A percentile compares a stretch with the other conserved stretches of the same genome.
Conservation (phyloP, 2,113 vertebrate species). For the Chiloscyllium plagiosum region DNA sequence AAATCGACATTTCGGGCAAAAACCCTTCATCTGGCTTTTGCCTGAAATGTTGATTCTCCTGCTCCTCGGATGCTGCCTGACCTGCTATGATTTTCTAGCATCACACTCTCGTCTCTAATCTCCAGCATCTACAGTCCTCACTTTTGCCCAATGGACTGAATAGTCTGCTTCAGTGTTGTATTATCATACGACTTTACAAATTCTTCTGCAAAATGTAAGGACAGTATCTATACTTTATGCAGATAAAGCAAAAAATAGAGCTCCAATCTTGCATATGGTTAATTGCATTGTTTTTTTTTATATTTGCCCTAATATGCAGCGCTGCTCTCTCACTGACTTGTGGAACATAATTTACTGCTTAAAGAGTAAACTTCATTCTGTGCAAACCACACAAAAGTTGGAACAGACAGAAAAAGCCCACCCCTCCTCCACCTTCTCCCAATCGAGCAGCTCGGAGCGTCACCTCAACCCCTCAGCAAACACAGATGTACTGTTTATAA, state of each 20-base stretch:
- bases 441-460: not conserved
- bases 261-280: not conserved
- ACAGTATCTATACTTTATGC: not conserved
- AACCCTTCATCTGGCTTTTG: too few species aligned
- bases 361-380: not conserved
- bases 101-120: too few species aligned
- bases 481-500: slow-evolving; percentile 26
- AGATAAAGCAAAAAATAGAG: not conserved
- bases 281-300: not conserved
- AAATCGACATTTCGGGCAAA: too few species aligned
- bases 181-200: not conserved
- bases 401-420: not conserved
- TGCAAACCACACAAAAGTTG: not conserved
- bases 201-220: not conserved
- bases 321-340: not conserved
- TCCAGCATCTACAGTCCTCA: too few species aligned
- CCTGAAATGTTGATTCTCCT: too few species aligned
- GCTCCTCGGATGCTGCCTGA: too few species aligned
- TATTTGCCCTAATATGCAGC: not conserved
- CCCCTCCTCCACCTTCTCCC: not conserved
- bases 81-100: too few species aligned
- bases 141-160: not conserved
- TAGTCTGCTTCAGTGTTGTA: not conserved
- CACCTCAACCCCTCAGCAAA: not conserved
- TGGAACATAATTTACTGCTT: not conserved